Conservation (phyloP, 2,797 vertebrate genomes). For the Avahi laniger region DNA sequence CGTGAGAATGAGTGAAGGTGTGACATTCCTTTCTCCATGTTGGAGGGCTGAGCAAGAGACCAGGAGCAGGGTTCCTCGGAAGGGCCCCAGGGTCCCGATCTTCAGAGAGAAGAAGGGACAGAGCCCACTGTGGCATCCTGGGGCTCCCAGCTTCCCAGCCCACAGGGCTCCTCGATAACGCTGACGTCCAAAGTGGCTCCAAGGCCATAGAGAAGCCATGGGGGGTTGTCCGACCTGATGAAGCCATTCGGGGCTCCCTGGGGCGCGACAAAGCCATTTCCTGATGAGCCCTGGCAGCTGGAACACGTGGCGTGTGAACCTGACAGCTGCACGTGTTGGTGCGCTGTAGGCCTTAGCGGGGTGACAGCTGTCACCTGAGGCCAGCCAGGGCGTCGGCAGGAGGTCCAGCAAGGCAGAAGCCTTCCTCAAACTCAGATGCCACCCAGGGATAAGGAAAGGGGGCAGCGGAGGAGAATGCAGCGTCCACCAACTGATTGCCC, state of each 20-base stretch:
- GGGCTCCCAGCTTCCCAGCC: background rate
- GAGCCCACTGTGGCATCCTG: background rate
- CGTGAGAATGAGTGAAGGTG: background rate
- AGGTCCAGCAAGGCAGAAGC: background rate
- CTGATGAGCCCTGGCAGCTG: too few species aligned
- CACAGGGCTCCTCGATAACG: background rate
- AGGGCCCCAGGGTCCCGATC: background rate
- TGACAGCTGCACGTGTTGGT: background rate
- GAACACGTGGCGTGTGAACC: fast-evolving
- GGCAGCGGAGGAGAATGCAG: background rate
- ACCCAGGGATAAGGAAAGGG: background rate
- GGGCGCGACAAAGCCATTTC: background rate
- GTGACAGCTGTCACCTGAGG: background rate
- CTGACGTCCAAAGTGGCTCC: background rate
- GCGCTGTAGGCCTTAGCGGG: background rate
- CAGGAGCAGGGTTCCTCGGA: background rate
- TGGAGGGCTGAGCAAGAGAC: background rate
- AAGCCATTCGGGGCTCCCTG: background rate
- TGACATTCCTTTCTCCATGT: background rate
- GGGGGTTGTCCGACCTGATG: too few species aligned
- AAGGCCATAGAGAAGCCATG: fast-evolving
- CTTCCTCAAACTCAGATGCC: background rate
- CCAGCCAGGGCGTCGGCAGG: background rate
- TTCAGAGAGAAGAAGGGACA: background rate
- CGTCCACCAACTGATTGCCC: background rate